These are phyloP conservation scores for Rhagophthalmus giganteus DNA, from an alignment of 2,888 invertebrate genomes.

Conservation along the genomic window DNA sequence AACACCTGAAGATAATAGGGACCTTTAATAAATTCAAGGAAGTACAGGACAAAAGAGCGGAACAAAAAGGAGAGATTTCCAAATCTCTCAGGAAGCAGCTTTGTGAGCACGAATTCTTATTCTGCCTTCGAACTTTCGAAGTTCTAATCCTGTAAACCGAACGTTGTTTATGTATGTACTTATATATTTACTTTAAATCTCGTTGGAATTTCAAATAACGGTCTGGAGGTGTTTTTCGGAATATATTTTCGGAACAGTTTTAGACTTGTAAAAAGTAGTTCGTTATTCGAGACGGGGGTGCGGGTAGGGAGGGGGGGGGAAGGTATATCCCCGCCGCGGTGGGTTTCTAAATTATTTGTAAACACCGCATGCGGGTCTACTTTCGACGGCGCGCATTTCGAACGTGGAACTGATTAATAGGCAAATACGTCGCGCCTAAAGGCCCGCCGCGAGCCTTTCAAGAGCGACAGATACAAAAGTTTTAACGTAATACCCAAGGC, in stretches of 20 bases:
- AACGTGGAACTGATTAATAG: background rate
- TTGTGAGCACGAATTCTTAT: conserved; percentile 41
- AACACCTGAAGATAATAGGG: conserved; percentile 25
- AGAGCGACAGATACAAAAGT: background rate
- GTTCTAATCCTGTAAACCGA: conserved; percentile 44
- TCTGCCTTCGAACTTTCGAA: conserved; percentile 36
- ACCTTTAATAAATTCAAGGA: conserved; percentile 22
- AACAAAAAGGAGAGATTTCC: conserved; percentile 24
- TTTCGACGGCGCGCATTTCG: background rate
- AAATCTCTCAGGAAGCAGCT: conserved; percentile 27
- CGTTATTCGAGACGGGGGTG: conserved; percentile 21
- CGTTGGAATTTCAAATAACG: conserved; percentile 41
- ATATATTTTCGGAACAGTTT: conserved; percentile 28
- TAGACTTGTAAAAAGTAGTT: conserved; percentile 27
- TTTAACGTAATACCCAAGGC: conserved; percentile 4
- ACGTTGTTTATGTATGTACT: conserved; percentile 43
- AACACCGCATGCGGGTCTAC: conserved; percentile 10
- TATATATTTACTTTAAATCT: conserved; percentile 43
- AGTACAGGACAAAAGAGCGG: conserved; percentile 16
- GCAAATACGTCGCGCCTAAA: no score
- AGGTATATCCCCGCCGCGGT: conserved; percentile 2
- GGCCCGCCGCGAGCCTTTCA: no score
- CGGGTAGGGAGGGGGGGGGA: no score
- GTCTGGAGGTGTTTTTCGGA: conserved; percentile 33
- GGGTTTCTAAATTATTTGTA: conserved; percentile 13